Evolutionary conservation across 2,113 vertebrate genomes (phyloP).

Genomic region (Equus quagga): DNA sequence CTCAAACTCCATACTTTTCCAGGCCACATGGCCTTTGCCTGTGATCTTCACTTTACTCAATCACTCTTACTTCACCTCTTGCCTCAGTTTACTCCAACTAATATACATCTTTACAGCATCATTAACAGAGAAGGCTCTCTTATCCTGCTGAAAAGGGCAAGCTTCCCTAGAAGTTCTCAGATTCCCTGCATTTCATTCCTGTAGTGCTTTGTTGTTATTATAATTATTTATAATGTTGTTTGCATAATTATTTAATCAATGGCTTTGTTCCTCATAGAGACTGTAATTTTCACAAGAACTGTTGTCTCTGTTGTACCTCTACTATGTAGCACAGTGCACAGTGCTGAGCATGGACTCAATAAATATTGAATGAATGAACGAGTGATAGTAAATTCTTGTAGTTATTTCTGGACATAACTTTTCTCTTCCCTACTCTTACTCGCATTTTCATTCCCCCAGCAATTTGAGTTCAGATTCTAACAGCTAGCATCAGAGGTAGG

Average conservation of each 20-base stretch:
- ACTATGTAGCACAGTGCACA: background rate
- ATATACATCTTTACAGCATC: accelerated
- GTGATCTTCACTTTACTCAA: background rate
- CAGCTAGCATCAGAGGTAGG: background rate
- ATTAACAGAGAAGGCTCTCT: background rate
- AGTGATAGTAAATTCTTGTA: background rate
- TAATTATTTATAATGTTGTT: background rate
- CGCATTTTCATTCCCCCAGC: background rate
- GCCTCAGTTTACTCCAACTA: background rate
- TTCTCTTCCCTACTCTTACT: background rate
- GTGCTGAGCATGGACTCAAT: background rate
- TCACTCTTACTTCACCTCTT: background rate
- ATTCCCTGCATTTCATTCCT: background rate
- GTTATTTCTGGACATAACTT: background rate
- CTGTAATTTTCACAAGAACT: background rate
- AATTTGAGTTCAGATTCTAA: background rate
- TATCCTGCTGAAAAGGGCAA: background rate
- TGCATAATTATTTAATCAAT: background rate
- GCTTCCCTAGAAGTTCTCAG: background rate
- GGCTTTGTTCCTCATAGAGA: background rate
- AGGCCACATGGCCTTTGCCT: background rate
- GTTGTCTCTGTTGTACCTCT: background rate
- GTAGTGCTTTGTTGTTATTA: background rate
- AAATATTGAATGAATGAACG: background rate
- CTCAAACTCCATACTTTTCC: background rate